Evolutionary conservation across 2,888 invertebrate genomes (phyloP).

Genomic region (Oscheius myriophilus): DNA sequence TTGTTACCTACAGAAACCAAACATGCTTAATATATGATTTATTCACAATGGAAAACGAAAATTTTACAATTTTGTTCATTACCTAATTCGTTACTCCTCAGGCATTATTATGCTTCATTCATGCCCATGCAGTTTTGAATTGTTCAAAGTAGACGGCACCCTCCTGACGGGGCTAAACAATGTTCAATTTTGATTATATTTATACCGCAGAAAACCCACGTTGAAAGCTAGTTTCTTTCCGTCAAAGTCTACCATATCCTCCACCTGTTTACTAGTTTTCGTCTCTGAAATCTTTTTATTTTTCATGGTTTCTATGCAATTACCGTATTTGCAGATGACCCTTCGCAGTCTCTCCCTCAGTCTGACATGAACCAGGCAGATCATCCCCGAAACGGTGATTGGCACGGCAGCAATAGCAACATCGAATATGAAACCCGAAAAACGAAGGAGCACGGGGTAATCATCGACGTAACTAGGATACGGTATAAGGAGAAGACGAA

Average conservation of each 20-base stretch:
- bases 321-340: neutral
- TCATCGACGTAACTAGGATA: conserved; percentile 13
- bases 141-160: conserved; percentile 29
- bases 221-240: conserved; percentile 27
- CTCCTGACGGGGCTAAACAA: conserved; percentile 28
- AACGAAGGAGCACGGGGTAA: conserved; percentile 1
- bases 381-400: conserved; percentile 12
- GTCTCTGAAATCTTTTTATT: conserved; percentile 8
- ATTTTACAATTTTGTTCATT: too few species aligned
- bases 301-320: neutral
- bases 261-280: neutral
- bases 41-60: too few species aligned
- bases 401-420: conserved; percentile 23
- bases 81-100: too few species aligned
- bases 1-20: too few species aligned
- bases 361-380: conserved; percentile 5
- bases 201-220: conserved; percentile 5
- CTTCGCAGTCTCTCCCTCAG: neutral
- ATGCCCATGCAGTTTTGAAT: conserved; percentile 28
- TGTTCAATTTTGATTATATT: neutral
- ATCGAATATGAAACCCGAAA: conserved; percentile 29
- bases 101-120: too few species aligned
- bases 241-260: conserved; percentile 28
- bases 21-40: too few species aligned
- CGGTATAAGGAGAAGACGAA: neutral